Evolutionary conservation across 2,797 vertebrate species (phyloP).

Genomic region (Australoheros facetus): DNA sequence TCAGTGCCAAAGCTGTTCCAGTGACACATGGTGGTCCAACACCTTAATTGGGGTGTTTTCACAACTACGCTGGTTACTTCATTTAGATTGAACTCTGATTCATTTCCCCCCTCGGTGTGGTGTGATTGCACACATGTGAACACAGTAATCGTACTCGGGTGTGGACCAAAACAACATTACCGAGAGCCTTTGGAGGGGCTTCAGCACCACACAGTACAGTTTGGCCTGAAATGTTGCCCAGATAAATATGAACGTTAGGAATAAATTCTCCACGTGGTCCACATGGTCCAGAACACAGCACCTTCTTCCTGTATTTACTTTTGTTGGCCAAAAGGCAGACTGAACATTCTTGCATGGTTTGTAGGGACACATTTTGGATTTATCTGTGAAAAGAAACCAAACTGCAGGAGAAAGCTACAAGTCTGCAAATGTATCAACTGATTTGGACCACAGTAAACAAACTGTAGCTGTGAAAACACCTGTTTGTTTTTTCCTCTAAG

Average conservation of each 20-base stretch:
- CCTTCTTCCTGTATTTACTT: not conserved
- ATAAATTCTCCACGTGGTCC: not conserved
- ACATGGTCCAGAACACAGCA: not conserved
- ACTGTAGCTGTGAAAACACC: not conserved
- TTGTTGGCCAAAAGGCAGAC: not conserved
- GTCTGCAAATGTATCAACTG: not conserved
- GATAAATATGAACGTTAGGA: not conserved
- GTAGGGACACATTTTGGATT: not conserved
- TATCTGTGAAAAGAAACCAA: constrained; percentile 1
- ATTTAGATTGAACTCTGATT: not conserved
- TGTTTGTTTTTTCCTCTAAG: not conserved
- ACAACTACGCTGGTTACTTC: not conserved
- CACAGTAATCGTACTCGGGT: not conserved
- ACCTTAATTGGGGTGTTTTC: not conserved
- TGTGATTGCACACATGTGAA: not conserved
- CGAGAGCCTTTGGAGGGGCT: not conserved
- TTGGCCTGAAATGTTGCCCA: no score
- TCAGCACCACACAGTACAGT: no score
- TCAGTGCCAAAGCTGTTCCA: not conserved
- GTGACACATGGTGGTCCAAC: not conserved
- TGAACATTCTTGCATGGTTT: not conserved
- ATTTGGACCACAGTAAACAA: not conserved
- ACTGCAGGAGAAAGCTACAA: not conserved
- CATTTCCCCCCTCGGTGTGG: not conserved
- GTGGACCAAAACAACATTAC: not conserved